Evolutionary conservation across 2,797 vertebrate species (phyloP).

Genomic region (Onychomys leucogaster): DNA sequence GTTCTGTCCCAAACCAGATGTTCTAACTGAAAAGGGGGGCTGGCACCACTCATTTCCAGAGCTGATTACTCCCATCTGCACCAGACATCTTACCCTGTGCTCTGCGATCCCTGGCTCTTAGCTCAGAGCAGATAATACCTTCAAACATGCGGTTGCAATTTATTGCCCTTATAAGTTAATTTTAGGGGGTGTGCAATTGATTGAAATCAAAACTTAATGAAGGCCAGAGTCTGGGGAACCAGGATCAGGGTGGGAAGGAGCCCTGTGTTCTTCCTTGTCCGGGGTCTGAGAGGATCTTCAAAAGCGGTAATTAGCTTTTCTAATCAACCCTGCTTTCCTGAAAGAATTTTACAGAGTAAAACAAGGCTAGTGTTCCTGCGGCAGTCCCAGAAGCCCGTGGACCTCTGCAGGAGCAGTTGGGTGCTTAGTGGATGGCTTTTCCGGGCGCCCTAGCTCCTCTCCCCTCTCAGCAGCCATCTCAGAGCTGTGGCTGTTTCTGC

Average conservation of each 20-base stretch:
- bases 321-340: conserved; percentile 83
- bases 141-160: conserved; percentile 86
- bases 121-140: conserved; percentile 82
- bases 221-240: conserved; percentile 78
- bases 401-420: neutral
- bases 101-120: conserved; percentile 71
- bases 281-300: conserved; percentile 84
- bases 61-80: conserved; percentile 86
- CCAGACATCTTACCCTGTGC: conserved; percentile 74
- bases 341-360: conserved; percentile 80
- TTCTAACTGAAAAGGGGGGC: conserved; percentile 49
- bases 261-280: conserved; percentile 80
- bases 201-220: conserved; percentile 87
- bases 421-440: too few species aligned
- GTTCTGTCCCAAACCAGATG: conserved; percentile 79
- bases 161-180: conserved; percentile 86
- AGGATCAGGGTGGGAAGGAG: neutral
- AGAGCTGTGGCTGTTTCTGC: neutral
- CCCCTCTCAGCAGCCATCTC: neutral
- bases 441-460: neutral
- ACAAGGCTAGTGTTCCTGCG: conserved; percentile 69
- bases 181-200: conserved; percentile 83
- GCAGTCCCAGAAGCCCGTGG: neutral
- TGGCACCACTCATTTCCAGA: conserved; percentile 76
- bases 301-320: conserved; percentile 85